These are phyloP conservation scores for Tinea pellionella DNA, from an alignment of 2,888 invertebrate species.

Conservation along the genomic window DNA sequence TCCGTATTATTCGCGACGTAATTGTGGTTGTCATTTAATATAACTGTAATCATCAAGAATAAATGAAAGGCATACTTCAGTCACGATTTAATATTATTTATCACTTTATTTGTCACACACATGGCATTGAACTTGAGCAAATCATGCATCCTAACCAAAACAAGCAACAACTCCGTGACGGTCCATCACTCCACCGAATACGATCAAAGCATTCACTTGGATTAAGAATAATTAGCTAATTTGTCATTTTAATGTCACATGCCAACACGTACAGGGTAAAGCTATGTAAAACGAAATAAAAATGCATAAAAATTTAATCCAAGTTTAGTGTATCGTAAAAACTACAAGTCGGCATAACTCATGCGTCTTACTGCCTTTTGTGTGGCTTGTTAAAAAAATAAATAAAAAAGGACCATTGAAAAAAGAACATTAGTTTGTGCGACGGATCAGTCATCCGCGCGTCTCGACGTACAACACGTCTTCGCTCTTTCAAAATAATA, in stretches of 20 bases:
- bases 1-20: not conserved
- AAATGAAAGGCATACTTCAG: not conserved
- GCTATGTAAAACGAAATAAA: conserved; percentile 40
- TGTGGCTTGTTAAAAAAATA: conserved; percentile 40
- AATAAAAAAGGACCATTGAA: conserved; percentile 41
- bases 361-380: conserved; percentile 55
- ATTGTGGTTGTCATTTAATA: not conserved
- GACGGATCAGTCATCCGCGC: conserved; percentile 62
- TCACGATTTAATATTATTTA: not conserved
- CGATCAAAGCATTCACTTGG: conserved; percentile 56
- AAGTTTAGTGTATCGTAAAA: conserved; percentile 57
- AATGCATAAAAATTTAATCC: conserved; percentile 59
- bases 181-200: conserved; percentile 37
- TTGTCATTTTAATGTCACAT: conserved; percentile 70
- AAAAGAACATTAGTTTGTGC: conserved; percentile 61
- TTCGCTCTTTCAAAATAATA: conserved; percentile 33
- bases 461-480: conserved; percentile 51
- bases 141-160: conserved; percentile 1
- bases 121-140: conserved; percentile 34
- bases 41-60: not conserved
- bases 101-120: not conserved
- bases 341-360: conserved; percentile 64
- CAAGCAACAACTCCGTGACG: conserved; percentile 28
- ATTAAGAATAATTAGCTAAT: conserved; percentile 68
- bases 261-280: conserved; percentile 54